Evolutionary conservation across 2,113 vertebrate species (phyloP).

Genomic region (Orthonyx spaldingii): DNA sequence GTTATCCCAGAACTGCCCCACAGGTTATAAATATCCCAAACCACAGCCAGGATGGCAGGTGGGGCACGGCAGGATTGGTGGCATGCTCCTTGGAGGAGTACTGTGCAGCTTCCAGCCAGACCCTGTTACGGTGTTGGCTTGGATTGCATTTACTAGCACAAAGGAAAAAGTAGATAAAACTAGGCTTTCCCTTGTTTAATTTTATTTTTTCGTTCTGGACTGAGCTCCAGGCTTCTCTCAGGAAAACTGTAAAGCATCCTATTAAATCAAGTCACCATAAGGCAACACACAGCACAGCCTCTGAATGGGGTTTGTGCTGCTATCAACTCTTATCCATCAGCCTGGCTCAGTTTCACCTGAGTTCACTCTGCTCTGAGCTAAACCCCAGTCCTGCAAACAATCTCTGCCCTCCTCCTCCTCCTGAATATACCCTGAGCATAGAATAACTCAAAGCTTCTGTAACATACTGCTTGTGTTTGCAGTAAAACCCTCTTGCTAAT

Average conservation of each 20-base stretch:
- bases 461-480: neutral
- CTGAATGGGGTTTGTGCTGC: neutral
- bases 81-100: neutral
- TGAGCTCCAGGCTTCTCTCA: neutral
- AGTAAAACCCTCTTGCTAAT: neutral
- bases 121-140: neutral
- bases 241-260: neutral
- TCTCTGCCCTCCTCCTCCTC: neutral
- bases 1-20: neutral
- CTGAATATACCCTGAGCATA: neutral
- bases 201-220: neutral
- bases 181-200: neutral
- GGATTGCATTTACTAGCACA: neutral
- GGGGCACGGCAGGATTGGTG: neutral
- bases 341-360: neutral
- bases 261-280: neutral
- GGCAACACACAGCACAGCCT: neutral
- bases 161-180: neutral
- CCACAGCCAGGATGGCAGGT: neutral
- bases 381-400: neutral
- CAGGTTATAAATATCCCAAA: rapidly evolving
- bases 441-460: neutral
- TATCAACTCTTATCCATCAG: neutral
- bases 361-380: neutral
- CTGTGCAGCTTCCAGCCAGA: neutral